Base-by-base conservation (phyloP, 2,113 vertebrate species). In the Turdus rufiventris region DNA sequence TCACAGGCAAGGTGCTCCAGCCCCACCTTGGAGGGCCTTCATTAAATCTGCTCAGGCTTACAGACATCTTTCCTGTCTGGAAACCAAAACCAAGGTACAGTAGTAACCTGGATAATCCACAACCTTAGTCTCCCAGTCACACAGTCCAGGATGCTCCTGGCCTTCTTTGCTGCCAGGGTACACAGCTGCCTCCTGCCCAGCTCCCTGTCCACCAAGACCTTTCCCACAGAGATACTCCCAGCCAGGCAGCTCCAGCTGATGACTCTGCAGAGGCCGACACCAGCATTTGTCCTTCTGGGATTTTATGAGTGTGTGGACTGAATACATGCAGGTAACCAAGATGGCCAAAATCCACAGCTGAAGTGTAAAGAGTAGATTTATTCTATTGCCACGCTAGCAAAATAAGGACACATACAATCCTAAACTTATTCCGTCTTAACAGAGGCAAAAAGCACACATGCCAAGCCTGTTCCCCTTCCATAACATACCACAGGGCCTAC, bases 371-470 rank as follows among this genome's bases (percentile, higher is more conserved):
- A 66, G 43, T 48, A 57, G 31, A 48, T 57, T 74, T 74, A 42
- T 42, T 48, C 70, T 40, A 57, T 66, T 0, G 2, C 34, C 51
- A 75, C 0, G 0, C 24, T 20, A 56, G 24, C 19, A 66, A 57
- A 85, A 66, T 53, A 10, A 34, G 51, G 51, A 85, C 25, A 66
- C 8, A 10, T 40, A 24, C 9, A 65, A 7, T 56, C 24, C 19
- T 40, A 85, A 40, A 23, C 8, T 85, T 66, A 75, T 57, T 85
- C 34, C 51, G 57, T 65, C 9, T 25, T 42, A 74, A 57, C 10
- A 33, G 29, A 12, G n/a, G 34, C 10, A 85, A 48, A 57, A 34
- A 57, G 25, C 1, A 0, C 2, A 1, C 29, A n/a, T 2, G 8
- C n/a, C 51, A 48, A 34, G 60, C 29, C 24, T 34, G 25, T 42